Conservation (phyloP, 2,113 vertebrate species). For the Artemisiospiza belli region DNA sequence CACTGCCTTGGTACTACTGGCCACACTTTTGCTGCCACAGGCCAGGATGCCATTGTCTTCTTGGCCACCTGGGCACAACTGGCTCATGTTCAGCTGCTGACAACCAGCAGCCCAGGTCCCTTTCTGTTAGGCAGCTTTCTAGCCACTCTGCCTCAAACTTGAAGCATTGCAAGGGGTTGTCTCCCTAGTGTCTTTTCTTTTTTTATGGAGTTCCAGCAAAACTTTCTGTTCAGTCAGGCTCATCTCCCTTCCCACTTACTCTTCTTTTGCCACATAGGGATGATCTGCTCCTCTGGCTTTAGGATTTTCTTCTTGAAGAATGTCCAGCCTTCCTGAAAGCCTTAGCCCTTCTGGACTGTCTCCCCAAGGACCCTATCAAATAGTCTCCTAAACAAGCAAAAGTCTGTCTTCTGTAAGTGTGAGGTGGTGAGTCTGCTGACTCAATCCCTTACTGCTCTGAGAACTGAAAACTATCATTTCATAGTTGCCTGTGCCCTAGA, state of each 20-base stretch:
- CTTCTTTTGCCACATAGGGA: background rate
- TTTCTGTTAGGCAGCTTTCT: background rate
- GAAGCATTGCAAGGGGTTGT: fast-evolving
- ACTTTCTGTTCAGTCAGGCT: background rate
- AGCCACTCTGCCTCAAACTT: background rate
- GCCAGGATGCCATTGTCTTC: background rate
- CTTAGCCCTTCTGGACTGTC: background rate
- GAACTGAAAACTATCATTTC: background rate
- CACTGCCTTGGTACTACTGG: background rate
- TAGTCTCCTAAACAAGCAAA: background rate
- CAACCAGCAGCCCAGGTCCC: background rate
- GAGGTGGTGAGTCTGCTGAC: background rate
- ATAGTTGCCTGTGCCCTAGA: background rate
- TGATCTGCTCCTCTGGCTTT: background rate
- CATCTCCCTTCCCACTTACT: background rate
- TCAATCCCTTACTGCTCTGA: background rate
- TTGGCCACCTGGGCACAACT: background rate
- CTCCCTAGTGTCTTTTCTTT: background rate
- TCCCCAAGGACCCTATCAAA: background rate
- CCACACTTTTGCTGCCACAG: background rate
- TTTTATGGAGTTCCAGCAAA: background rate
- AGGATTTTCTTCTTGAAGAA: background rate
- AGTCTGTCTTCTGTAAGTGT: background rate
- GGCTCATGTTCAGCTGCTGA: background rate
- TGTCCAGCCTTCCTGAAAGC: background rate